phyloP scores from a whole-genome alignment of 2,113 vertebrate genomes.

The Rousettus leschenaultii region DNA sequence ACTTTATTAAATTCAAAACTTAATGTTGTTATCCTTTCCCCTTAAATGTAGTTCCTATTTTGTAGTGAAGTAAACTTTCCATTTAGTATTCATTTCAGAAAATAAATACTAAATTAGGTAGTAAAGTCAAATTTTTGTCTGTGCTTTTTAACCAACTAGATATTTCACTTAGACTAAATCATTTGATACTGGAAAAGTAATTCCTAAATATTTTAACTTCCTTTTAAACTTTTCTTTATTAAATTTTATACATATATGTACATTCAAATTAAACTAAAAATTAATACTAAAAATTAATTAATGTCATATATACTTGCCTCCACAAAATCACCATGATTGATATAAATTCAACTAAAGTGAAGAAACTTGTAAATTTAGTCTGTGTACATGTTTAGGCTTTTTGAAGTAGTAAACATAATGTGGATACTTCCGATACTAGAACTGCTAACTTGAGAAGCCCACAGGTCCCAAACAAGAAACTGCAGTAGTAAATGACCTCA shows the following conservation, averaged over 20 bases:
- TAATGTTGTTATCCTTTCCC: not conserved
- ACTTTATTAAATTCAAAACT: conserved; percentile 42
- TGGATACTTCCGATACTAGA: not conserved
- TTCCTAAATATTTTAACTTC: not conserved
- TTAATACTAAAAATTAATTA: not conserved
- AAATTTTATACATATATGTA: not conserved
- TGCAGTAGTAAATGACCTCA: not conserved
- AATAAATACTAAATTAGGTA: not conserved
- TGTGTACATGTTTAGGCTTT: not conserved
- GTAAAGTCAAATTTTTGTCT: not conserved
- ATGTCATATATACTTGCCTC: not conserved
- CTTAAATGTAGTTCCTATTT: not conserved
- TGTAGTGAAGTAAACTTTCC: conserved; percentile 7
- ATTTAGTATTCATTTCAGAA: not conserved
- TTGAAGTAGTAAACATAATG: not conserved
- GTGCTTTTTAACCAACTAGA: not conserved
- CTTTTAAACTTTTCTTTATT: not conserved
- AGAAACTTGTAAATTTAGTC: not conserved
- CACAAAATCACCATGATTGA: not conserved
- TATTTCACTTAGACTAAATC: not conserved
- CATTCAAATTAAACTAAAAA: not conserved
- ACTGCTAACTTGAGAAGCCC: not conserved
- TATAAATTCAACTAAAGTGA: not conserved
- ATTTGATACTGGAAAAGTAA: not conserved
- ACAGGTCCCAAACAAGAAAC: not conserved